Evolutionary conservation across 2,113 vertebrate species (phyloP).

Genomic region (Gadus chalcogrammus): DNA sequence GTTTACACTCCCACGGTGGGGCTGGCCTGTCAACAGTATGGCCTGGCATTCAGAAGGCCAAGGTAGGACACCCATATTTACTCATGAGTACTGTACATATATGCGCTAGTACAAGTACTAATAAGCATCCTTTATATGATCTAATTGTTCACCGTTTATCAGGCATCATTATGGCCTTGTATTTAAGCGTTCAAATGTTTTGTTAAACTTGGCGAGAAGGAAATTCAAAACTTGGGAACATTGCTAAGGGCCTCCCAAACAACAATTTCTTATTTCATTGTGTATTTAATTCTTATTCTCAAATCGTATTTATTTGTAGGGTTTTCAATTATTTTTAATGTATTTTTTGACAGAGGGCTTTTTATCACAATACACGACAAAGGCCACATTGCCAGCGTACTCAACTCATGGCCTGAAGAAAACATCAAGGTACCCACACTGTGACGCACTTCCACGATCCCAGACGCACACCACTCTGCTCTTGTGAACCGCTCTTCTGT

Average conservation of each 20-base stretch:
- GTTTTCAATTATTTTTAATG: too few relatives aligned
- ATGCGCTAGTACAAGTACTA: too few relatives aligned
- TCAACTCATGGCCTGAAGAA: constrained; percentile 96
- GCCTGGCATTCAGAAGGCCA: constrained; percentile 92
- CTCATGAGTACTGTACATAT: not conserved
- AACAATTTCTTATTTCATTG: not conserved
- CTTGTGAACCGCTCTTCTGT: too few relatives aligned
- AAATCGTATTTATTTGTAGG: constrained; percentile 7
- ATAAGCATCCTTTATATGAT: too few relatives aligned
- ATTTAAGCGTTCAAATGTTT: not conserved
- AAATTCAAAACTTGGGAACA: too few relatives aligned
- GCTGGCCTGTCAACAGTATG: constrained; percentile 94
- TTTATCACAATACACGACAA: constrained; percentile 98
- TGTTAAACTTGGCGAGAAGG: not conserved
- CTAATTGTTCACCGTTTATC: too few relatives aligned
- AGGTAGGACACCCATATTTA: constrained; percentile 74
- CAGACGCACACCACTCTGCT: too few relatives aligned
- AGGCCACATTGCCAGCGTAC: constrained; percentile 92
- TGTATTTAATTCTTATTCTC: not conserved
- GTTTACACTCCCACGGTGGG: constrained; percentile 96
- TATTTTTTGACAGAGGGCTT: constrained; percentile 76
- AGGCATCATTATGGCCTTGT: too few relatives aligned
- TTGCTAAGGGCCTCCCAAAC: too few relatives aligned
- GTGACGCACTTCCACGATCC: too few relatives aligned
- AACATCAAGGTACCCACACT: constrained; percentile 83